A percentile compares a stretch with the other conserved stretches of the same genome.
Conservation (phyloP, 1,140 invertebrate species). For the Harpegnathos saltator region DNA sequence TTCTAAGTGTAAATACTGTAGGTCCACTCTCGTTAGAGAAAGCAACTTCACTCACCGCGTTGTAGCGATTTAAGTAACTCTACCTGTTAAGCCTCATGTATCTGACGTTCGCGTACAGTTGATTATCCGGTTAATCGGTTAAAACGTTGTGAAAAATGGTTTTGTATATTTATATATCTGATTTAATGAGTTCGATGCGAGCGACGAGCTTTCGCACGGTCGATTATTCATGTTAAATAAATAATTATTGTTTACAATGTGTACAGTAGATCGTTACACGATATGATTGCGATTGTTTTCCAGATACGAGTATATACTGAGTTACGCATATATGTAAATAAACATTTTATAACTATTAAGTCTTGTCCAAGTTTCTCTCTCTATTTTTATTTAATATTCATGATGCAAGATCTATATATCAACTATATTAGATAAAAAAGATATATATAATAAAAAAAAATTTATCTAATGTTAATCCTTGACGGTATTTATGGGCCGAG, state of each 20-base stretch:
- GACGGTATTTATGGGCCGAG: slow-evolving; percentile 40
- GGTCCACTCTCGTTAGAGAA: slow-evolving; percentile 59
- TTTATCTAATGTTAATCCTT: slow-evolving; percentile 10
- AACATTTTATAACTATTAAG: slow-evolving; percentile 81
- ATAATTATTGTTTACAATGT: slow-evolving; percentile 75
- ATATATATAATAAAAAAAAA: neutral
- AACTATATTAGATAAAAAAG: too few species aligned
- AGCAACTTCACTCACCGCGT: slow-evolving; percentile 55
- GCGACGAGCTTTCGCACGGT: slow-evolving; percentile 60
- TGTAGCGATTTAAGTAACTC: slow-evolving; percentile 61
- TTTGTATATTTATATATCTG: slow-evolving; percentile 77
- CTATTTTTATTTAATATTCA: slow-evolving; percentile 28
- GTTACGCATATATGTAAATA: slow-evolving; percentile 79
- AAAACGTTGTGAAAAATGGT: slow-evolving; percentile 50
- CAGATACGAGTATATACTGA: slow-evolving; percentile 73
- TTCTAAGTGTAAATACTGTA: slow-evolving; percentile 78
- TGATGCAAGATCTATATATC: neutral
- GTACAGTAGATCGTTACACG: slow-evolving; percentile 76
- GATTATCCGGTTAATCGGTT: slow-evolving; percentile 72
- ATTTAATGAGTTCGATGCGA: slow-evolving; percentile 71
- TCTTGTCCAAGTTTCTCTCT: slow-evolving; percentile 11
- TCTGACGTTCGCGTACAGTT: slow-evolving; percentile 63
- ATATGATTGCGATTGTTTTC: slow-evolving; percentile 77
- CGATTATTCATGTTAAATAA: slow-evolving; percentile 70
- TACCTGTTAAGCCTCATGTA: slow-evolving; percentile 62